Evolutionary conservation across 2,888 invertebrate genomes (phyloP), one percentile per base, ranked within the genome.

Genomic region (Sepiola atlantica): DNA sequence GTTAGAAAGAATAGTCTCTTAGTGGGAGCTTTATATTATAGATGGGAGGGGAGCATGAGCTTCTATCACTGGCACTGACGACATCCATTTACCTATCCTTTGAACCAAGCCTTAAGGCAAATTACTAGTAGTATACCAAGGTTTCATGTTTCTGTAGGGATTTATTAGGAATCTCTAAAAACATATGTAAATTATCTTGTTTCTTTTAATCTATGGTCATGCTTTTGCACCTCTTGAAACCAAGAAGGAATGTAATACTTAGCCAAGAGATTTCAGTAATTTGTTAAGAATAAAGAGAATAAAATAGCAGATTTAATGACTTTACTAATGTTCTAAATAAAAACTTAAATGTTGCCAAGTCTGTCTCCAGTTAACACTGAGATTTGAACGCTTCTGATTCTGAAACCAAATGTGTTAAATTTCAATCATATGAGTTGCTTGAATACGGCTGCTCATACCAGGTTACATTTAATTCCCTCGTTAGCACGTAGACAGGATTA

Each of bases 391-490:
- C n/a, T 77, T 77, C n/a, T 77, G 77, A n/a, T 77, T 77, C n/a
- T n/a, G 14, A 77, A 45, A n/a, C 77, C 14, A n/a, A 77, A n/a
- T 77, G 77, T 77, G 77, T 77, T 77, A n/a, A 77, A 77, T 77
- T 77, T 77, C 77, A 77, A 77, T 77, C 77, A 32, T 77, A 77
- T 77, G 77, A 77, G n/a, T 77, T 77, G 77, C 77, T 77, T 77
- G 77, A 77, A 77, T 32, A 77, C 77, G 16, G 77, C n/a, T n/a
- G 77, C 77, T 77, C 16, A n/a, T 77, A n/a, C 32, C 77, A 77
- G n/a, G 77, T 32, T 77, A 77, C 77, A 77, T 77, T 77, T 32
- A 77, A 16, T 77, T 77, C n/a, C n/a, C 77, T n/a, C 77, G n/a
- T 77, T 77, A 77, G n/a, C 77, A 77, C 32, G 32, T 77, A n/a